phyloP scores from a whole-genome alignment of 2,888 invertebrate species.

The Tuberolachnus salignus region DNA sequence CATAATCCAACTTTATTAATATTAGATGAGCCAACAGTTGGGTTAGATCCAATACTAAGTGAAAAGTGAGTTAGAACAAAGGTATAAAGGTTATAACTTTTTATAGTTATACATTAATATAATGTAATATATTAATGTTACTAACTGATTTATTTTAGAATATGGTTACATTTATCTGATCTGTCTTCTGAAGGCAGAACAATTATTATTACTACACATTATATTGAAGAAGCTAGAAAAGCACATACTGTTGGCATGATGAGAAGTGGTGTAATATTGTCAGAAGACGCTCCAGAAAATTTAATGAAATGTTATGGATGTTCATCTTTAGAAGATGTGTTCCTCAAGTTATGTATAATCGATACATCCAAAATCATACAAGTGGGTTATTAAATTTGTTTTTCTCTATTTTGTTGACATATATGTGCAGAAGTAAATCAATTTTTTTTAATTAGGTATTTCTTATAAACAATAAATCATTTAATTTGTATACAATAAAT shows the following conservation, averaged over 20 bases:
- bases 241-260: constrained; percentile 70
- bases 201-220: constrained; percentile 67
- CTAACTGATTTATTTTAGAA: constrained; percentile 61
- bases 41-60: constrained; percentile 85
- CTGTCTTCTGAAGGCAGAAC: constrained; percentile 63
- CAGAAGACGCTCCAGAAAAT: constrained; percentile 64
- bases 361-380: constrained; percentile 51
- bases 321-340: constrained; percentile 65
- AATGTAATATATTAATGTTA: neutral
- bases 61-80: constrained; percentile 69
- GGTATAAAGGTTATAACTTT: too few relatives aligned
- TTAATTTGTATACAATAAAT: too few relatives aligned
- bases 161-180: constrained; percentile 65
- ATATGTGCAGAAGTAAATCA: too few relatives aligned
- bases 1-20: constrained; percentile 88
- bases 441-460: too few relatives aligned
- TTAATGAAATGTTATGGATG: constrained; percentile 62
- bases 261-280: constrained; percentile 65
- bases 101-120: too few relatives aligned
- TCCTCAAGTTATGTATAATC: constrained; percentile 62
- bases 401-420: neutral
- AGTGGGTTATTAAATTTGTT: constrained; percentile 20
- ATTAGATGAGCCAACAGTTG: constrained; percentile 93
- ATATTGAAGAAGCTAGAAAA: constrained; percentile 72
- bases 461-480: neutral